phyloP scores from a whole-genome alignment of 2,113 vertebrate species.

The Orientallactaga bullata region DNA sequence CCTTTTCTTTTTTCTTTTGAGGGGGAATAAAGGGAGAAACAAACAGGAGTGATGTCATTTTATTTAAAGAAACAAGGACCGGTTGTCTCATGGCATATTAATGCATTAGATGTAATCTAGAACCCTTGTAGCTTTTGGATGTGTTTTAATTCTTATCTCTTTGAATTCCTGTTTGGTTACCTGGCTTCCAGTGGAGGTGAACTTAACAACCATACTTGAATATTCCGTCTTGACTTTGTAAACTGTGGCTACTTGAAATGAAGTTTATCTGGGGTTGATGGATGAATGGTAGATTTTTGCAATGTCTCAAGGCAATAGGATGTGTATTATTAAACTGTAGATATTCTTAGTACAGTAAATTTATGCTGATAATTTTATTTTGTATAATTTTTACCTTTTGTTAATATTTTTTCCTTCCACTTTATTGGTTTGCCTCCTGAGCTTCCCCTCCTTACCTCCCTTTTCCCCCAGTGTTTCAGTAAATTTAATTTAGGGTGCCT shows the following conservation, averaged over 20 bases:
- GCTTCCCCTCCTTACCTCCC: slow-evolving; percentile 64
- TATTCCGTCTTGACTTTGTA: slow-evolving; percentile 88
- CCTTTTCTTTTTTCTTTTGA: slow-evolving; percentile 50
- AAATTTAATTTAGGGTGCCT: slow-evolving; percentile 91
- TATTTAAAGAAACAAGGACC: slow-evolving; percentile 76
- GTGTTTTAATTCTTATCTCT: slow-evolving; percentile 85
- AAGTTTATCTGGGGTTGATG: slow-evolving; percentile 90
- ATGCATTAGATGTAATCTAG: slow-evolving; percentile 76
- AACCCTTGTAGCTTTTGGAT: slow-evolving; percentile 78
- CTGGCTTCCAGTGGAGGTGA: slow-evolving; percentile 85
- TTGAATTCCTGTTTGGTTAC: slow-evolving; percentile 85
- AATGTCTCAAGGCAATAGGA: slow-evolving; percentile 93
- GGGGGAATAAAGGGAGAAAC: slow-evolving; percentile 65
- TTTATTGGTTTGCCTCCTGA: slow-evolving; percentile 83
- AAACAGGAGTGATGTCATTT: slow-evolving; percentile 80
- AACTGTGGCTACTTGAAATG: slow-evolving; percentile 92
- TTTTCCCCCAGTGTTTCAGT: slow-evolving; percentile 83
- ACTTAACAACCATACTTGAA: slow-evolving; percentile 89
- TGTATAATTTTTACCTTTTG: slow-evolving; percentile 89
- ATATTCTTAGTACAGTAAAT: slow-evolving; percentile 93
- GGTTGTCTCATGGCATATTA: slow-evolving; percentile 76
- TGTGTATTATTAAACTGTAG: slow-evolving; percentile 93
- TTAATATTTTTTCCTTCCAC: slow-evolving; percentile 84
- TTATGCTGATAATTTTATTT: slow-evolving; percentile 93
- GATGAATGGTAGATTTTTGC: slow-evolving; percentile 90